Conservation (phyloP, 2,888 invertebrate species). For the Steromphala cineraria region DNA sequence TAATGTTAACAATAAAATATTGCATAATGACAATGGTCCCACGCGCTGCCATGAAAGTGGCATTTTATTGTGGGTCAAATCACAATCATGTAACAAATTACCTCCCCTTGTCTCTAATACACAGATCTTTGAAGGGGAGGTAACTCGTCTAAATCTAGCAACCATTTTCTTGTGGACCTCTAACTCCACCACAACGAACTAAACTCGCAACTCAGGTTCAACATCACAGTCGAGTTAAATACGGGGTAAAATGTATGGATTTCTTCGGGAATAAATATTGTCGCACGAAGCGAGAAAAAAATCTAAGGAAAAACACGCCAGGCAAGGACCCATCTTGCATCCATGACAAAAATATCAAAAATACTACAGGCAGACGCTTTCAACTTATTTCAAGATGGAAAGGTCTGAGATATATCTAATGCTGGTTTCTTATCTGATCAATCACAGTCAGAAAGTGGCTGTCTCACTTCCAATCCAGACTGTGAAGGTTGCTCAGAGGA, state of each 20-base stretch:
- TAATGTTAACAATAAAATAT: constrained; percentile 2
- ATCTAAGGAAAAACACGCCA: neutral
- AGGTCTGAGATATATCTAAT: no score
- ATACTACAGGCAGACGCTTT: neutral
- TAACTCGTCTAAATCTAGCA: neutral
- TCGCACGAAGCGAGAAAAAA: neutral
- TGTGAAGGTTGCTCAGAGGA: no score
- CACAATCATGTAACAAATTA: neutral
- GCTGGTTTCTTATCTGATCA: no score
- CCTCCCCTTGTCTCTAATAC: neutral
- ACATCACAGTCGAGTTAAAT: constrained; percentile 1
- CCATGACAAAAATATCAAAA: neutral
- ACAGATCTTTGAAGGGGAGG: neutral
- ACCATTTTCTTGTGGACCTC: neutral
- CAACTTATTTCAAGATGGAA: no score
- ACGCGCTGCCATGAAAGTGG: neutral
- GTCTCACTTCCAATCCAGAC: no score
- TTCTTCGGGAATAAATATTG: neutral
- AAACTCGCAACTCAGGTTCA: neutral
- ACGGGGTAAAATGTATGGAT: constrained; percentile 6
- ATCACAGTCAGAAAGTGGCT: no score
- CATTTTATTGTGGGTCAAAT: neutral
- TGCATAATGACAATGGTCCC: neutral
- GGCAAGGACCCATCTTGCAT: neutral
- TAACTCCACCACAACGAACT: neutral